These are phyloP conservation scores for Uromys caudimaculatus DNA, from an alignment of 2,797 vertebrate genomes.

Conservation along the genomic window DNA sequence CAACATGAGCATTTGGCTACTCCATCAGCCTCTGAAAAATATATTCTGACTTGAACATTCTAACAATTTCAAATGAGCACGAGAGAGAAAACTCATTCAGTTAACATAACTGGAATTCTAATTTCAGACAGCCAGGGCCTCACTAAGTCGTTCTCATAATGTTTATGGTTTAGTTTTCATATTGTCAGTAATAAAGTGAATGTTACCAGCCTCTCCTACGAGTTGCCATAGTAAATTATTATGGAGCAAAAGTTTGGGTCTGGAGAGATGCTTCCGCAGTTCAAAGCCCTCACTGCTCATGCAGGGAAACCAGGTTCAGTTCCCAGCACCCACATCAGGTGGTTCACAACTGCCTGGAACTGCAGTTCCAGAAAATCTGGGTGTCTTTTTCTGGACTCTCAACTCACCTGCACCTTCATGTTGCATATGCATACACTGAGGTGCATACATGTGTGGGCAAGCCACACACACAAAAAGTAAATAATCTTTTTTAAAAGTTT, in stretches of 20 bases:
- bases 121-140: conserved; percentile 57
- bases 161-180: conserved; percentile 44
- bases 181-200: conserved; percentile 20
- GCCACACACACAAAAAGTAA: not conserved
- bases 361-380: not conserved
- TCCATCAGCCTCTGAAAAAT: conserved; percentile 47
- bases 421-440: not conserved
- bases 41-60: conserved; percentile 50
- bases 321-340: not conserved
- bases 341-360: not conserved
- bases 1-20: conserved; percentile 50
- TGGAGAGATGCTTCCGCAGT: not conserved
- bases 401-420: not conserved
- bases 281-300: not conserved
- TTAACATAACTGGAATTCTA: conserved; percentile 39
- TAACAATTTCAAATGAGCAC: conserved; percentile 32
- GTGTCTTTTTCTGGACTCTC: not conserved
- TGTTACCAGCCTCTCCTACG: not conserved
- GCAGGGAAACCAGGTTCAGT: not conserved
- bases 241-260: conserved; percentile 13
- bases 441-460: no score
- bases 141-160: conserved; percentile 54
- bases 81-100: conserved; percentile 56
- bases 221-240: not conserved
- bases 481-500: not conserved